Evolutionary conservation across 2,797 vertebrate species (phyloP).

Genomic region (Labeo calbasu): DNA sequence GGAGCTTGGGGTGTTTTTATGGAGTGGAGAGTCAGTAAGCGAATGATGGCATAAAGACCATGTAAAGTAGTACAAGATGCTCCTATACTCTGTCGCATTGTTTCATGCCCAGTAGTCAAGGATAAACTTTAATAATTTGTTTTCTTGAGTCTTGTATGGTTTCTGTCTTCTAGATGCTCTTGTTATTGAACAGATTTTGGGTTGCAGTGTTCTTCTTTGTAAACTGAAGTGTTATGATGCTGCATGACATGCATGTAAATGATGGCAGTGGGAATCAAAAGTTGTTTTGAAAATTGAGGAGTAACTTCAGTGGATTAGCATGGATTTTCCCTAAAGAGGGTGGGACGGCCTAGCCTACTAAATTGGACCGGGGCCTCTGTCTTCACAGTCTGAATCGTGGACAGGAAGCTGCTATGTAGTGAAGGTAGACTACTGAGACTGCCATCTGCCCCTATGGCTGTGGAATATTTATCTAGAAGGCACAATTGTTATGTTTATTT

Average conservation of each 20-base stretch:
- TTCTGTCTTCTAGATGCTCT: background rate
- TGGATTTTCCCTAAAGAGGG: constrained; percentile 5
- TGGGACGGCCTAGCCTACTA: background rate
- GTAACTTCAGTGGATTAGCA: background rate
- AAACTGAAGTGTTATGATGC: background rate
- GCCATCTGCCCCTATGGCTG: constrained; percentile 56
- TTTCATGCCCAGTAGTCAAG: background rate
- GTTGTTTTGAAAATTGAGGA: background rate
- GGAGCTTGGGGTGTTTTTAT: too few species aligned
- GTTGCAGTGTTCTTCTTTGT: background rate
- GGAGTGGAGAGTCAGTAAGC: too few species aligned
- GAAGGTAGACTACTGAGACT: constrained; percentile 56
- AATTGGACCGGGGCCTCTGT: constrained; percentile 52
- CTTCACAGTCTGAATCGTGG: constrained; percentile 55
- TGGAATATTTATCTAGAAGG: constrained; percentile 30
- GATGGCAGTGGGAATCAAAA: background rate
- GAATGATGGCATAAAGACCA: background rate
- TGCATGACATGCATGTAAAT: background rate
- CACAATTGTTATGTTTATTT: background rate
- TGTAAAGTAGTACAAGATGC: background rate
- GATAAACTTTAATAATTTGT: background rate
- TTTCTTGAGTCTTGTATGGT: background rate
- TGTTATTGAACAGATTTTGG: background rate
- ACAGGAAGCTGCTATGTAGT: constrained; percentile 56
- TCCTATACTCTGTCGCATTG: background rate